Conservation (phyloP, 2,888 invertebrate genomes). For the Tiliacea citrago region DNA sequence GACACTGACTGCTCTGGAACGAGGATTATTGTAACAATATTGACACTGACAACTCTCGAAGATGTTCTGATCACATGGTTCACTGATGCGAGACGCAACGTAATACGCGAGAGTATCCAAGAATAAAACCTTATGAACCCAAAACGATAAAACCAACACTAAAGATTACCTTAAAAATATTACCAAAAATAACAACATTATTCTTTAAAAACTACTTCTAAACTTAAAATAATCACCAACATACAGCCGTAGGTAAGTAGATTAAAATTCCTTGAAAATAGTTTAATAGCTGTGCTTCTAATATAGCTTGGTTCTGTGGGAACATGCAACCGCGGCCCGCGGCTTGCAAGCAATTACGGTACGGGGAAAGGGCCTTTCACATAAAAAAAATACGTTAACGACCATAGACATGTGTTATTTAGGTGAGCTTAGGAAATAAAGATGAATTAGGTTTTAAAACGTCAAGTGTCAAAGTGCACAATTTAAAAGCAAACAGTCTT, state of each 20-base stretch:
- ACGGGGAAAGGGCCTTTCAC: slow-evolving; percentile 61
- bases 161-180: neutral
- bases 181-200: slow-evolving; percentile 9
- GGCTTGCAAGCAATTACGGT: slow-evolving; percentile 62
- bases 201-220: slow-evolving; percentile 12
- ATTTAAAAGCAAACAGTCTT: too few species aligned
- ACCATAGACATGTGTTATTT: slow-evolving; percentile 36
- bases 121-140: neutral
- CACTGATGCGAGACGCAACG: neutral
- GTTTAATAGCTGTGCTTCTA: slow-evolving; percentile 53
- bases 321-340: slow-evolving; percentile 48
- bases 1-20: too few species aligned
- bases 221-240: slow-evolving; percentile 27
- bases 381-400: slow-evolving; percentile 56
- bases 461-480: neutral
- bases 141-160: slow-evolving; percentile 8
- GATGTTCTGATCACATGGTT: too few species aligned
- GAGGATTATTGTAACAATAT: too few species aligned
- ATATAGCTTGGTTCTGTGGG: slow-evolving; percentile 53
- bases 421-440: slow-evolving; percentile 32
- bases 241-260: slow-evolving; percentile 33
- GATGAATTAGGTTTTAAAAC: neutral
- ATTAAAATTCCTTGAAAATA: slow-evolving; percentile 65
- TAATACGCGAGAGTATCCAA: neutral
- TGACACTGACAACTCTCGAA: too few species aligned